Conservation (phyloP, 2,888 invertebrate species). For the Leuctra nigra region DNA sequence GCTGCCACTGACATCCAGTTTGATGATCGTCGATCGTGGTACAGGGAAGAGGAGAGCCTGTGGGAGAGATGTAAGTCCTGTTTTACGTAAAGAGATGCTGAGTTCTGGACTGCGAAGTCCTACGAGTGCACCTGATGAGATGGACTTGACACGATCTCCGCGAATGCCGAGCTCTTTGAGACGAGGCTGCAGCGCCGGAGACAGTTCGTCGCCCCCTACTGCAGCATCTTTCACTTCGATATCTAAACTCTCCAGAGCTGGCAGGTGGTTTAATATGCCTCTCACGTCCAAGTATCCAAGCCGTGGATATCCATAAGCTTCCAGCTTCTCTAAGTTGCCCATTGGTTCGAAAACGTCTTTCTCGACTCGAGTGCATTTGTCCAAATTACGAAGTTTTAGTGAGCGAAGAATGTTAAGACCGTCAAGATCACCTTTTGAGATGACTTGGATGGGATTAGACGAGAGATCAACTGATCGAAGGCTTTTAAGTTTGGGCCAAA, state of each 20-base stretch:
- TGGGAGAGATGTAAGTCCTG: constrained; percentile 69
- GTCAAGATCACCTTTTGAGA: constrained; percentile 71
- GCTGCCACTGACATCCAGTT: constrained; percentile 71
- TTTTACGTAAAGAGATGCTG: constrained; percentile 68
- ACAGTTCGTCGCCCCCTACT: constrained; percentile 74
- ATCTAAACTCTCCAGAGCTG: constrained; percentile 67
- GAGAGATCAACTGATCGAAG: constrained; percentile 73
- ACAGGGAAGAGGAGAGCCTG: constrained; percentile 80
- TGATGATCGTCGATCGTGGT: constrained; percentile 75
- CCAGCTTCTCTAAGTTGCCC: constrained; percentile 59
- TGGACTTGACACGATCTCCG: constrained; percentile 65
- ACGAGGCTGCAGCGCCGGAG: constrained; percentile 70
- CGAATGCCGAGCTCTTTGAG: constrained; percentile 65
- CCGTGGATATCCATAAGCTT: constrained; percentile 69
- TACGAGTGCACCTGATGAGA: constrained; percentile 77
- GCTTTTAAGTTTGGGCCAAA: constrained; percentile 63
- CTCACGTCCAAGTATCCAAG: constrained; percentile 81
- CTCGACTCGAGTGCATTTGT: constrained; percentile 68
- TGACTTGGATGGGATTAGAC: constrained; percentile 68
- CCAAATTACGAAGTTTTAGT: constrained; percentile 59
- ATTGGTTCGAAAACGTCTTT: constrained; percentile 71
- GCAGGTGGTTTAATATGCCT: constrained; percentile 69
- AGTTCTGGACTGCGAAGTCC: constrained; percentile 69
- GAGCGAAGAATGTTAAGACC: constrained; percentile 50
- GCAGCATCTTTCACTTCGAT: constrained; percentile 81